These are phyloP conservation scores for Labroides dimidiatus DNA, from an alignment of 2,797 vertebrate genomes.

Conservation along the genomic window DNA sequence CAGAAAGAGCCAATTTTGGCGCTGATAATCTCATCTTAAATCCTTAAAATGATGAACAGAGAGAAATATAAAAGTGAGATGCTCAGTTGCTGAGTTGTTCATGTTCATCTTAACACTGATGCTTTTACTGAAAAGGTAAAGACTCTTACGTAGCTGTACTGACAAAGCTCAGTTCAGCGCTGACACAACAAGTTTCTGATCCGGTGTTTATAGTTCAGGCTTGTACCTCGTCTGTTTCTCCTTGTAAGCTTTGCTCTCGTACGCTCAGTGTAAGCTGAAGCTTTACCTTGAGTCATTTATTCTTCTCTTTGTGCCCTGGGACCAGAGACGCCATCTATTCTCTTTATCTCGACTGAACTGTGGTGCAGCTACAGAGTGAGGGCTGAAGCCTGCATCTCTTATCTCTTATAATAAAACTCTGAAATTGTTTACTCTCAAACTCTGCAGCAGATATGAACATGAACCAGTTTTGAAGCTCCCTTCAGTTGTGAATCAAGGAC, in stretches of 20 bases:
- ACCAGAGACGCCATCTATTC: neutral
- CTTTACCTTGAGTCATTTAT: neutral
- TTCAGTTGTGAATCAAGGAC: neutral
- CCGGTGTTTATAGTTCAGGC: neutral
- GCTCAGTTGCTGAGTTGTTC: too few species aligned
- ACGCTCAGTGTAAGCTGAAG: neutral
- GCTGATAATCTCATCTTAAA: too few species aligned
- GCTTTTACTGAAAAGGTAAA: too few species aligned
- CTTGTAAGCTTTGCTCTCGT: neutral
- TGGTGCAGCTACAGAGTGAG: neutral
- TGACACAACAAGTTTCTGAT: too few species aligned
- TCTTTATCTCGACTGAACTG: neutral
- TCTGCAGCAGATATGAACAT: neutral
- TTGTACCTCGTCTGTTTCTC: neutral
- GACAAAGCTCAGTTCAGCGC: too few species aligned
- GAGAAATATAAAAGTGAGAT: too few species aligned
- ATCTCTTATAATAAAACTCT: neutral
- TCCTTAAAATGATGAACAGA: too few species aligned
- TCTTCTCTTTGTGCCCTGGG: neutral
- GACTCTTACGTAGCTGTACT: too few species aligned
- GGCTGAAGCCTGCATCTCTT: neutral
- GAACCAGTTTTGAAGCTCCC: neutral
- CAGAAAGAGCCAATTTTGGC: too few species aligned
- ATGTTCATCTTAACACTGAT: too few species aligned
- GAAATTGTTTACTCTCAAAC: neutral